Percentiles rank a stretch among this genome's conserved stretches.
Conservation (phyloP, 1,140 invertebrate species). For the Drosophila ohnishii region DNA sequence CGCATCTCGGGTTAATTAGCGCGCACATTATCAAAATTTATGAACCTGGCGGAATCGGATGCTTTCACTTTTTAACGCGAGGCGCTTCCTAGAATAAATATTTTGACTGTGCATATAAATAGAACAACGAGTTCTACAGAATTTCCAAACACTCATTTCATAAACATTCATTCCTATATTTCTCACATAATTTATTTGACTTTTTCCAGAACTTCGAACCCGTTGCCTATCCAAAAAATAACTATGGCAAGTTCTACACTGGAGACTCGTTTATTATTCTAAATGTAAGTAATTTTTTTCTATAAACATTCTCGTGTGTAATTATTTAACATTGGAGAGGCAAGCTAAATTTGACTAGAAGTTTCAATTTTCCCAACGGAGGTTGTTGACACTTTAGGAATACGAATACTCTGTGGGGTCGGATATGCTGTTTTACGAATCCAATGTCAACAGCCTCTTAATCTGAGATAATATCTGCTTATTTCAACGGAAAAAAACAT, state of each 20-base stretch:
- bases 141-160: conserved; percentile 13
- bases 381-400: not conserved
- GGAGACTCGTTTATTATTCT: conserved; percentile 96
- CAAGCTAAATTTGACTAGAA: not conserved
- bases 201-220: conserved; percentile 91
- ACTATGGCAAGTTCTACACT: conserved; percentile 94
- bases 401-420: not conserved
- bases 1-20: conserved; percentile 55
- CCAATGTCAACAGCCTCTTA: not conserved
- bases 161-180: conserved; percentile 24
- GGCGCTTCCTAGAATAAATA: not conserved
- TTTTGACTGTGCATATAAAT: conserved; percentile 36
- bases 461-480: not conserved
- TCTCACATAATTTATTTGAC: conserved; percentile 43
- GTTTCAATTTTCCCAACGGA: not conserved
- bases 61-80: conserved; percentile 31
- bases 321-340: too few species aligned
- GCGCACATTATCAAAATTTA: conserved; percentile 58
- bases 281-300: conserved; percentile 86
- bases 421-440: not conserved
- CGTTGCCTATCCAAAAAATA: conserved; percentile 88
- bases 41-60: conserved; percentile 30
- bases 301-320: not conserved
- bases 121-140: conserved; percentile 19
- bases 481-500: not conserved